Percentiles rank a stretch among this genome's conserved stretches.
These are phyloP conservation scores for Calycopis cecrops DNA, from an alignment of 1,140 invertebrate genomes.

Conservation along the genomic window DNA sequence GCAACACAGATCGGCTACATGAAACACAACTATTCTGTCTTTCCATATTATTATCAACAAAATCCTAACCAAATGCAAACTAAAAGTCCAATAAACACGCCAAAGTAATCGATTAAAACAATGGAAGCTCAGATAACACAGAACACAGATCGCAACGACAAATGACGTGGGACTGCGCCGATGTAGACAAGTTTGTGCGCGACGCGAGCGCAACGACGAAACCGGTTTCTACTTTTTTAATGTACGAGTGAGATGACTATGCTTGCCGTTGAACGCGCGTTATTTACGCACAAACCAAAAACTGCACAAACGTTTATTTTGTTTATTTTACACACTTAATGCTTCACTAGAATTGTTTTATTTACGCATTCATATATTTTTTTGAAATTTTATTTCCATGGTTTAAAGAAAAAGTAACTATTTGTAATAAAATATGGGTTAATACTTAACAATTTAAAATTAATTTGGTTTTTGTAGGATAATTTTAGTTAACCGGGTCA, in stretches of 20 bases:
- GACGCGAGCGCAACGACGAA: not conserved
- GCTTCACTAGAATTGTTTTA: no score
- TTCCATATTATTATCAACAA: constrained; percentile 16
- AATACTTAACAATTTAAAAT: no score
- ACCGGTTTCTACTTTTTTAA: not conserved
- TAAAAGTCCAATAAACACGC: constrained; percentile 10
- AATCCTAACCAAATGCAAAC: constrained; percentile 16
- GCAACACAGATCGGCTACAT: constrained; percentile 16
- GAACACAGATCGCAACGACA: constrained; percentile 13
- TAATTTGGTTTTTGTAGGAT: constrained; percentile 13
- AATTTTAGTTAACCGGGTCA: constrained; percentile 10
- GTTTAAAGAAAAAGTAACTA: no score
- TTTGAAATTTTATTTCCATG: no score
- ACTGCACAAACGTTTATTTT: no score
- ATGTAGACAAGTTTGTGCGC: not conserved
- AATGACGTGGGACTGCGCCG: constrained; percentile 4
- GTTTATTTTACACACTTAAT: no score
- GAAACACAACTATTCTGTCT: constrained; percentile 16
- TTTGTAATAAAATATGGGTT: no score
- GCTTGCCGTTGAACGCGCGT: no score
- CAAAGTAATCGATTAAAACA: constrained; percentile 10
- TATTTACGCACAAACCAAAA: no score
- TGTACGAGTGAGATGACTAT: not conserved
- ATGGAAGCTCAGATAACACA: constrained; percentile 7
- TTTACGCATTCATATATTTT: no score